These are phyloP conservation scores for Olivierus martensii DNA, from an alignment of 1,140 invertebrate genomes.

Conservation along the genomic window DNA sequence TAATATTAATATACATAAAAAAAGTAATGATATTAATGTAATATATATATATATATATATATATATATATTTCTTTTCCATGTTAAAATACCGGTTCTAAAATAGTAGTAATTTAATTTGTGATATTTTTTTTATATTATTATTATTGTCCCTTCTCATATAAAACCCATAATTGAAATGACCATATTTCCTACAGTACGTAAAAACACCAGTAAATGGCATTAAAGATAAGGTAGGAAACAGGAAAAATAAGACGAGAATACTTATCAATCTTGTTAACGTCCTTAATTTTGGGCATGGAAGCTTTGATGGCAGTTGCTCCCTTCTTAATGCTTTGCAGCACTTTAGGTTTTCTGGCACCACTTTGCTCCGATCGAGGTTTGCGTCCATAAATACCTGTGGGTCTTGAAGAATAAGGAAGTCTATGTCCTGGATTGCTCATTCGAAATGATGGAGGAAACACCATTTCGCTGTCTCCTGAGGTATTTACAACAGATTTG, in stretches of 20 bases:
- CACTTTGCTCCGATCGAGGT: not conserved
- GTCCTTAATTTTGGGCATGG: slow-evolving; percentile 84
- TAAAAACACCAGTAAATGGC: slow-evolving; percentile 93
- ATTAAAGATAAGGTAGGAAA: slow-evolving; percentile 89
- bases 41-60: too few species aligned
- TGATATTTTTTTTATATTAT: too few species aligned
- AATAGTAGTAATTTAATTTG: too few species aligned
- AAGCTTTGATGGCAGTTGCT: slow-evolving; percentile 24
- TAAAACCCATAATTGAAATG: too few species aligned
- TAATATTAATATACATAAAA: too few species aligned
- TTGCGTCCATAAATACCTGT: not conserved
- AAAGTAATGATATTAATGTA: too few species aligned
- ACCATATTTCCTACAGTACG: slow-evolving; percentile 9
- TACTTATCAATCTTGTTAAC: slow-evolving; percentile 97
- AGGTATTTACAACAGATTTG: slow-evolving; percentile 20
- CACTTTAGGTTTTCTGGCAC: slow-evolving; percentile 45
- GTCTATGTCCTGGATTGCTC: slow-evolving; percentile 16
- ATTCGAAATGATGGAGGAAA: slow-evolving; percentile 24
- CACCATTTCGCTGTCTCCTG: slow-evolving; percentile 15
- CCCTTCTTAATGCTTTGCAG: slow-evolving; percentile 50
- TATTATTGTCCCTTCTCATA: too few species aligned
- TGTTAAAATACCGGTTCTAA: too few species aligned
- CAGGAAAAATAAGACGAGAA: slow-evolving; percentile 84
- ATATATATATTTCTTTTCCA: too few species aligned
- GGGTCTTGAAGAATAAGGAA: slow-evolving; percentile 2